These are phyloP conservation scores for Limnephilus rhombicus DNA, from an alignment of 2,888 invertebrate species.

Conservation along the genomic window DNA sequence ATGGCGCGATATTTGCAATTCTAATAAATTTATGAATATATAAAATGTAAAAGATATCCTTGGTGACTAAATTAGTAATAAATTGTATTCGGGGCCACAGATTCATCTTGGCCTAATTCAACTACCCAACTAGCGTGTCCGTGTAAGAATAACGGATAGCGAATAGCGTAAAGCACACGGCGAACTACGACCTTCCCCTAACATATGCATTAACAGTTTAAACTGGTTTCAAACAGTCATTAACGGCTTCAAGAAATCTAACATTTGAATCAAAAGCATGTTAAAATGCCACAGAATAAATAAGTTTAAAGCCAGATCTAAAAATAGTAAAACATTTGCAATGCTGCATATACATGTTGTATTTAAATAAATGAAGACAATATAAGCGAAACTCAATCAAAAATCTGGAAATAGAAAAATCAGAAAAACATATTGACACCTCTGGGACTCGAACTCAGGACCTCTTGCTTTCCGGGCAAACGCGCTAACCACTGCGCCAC, in stretches of 20 bases:
- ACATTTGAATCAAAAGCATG: background rate
- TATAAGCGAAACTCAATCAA: no score
- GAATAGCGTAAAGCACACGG: background rate
- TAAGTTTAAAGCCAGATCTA: background rate
- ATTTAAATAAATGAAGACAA: no score
- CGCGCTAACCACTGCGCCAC: no score
- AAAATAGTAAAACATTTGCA: background rate
- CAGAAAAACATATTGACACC: no score
- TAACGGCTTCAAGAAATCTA: background rate
- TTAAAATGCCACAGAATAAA: background rate
- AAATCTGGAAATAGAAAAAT: no score
- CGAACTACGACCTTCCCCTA: background rate
- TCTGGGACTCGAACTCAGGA: no score
- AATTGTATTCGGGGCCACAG: constrained; percentile 12
- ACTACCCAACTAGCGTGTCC: background rate
- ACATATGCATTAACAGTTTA: background rate
- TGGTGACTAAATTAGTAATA: constrained; percentile 15
- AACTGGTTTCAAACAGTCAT: background rate
- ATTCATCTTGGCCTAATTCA: constrained; percentile 33
- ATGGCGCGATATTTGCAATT: background rate
- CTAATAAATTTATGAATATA: background rate
- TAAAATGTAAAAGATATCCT: constrained; percentile 7
- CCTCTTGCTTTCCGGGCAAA: no score
- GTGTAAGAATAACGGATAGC: background rate
- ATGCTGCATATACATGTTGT: no score